phyloP scores from a whole-genome alignment of 1,140 invertebrate genomes.

The Panagrolaimus sp. region DNA sequence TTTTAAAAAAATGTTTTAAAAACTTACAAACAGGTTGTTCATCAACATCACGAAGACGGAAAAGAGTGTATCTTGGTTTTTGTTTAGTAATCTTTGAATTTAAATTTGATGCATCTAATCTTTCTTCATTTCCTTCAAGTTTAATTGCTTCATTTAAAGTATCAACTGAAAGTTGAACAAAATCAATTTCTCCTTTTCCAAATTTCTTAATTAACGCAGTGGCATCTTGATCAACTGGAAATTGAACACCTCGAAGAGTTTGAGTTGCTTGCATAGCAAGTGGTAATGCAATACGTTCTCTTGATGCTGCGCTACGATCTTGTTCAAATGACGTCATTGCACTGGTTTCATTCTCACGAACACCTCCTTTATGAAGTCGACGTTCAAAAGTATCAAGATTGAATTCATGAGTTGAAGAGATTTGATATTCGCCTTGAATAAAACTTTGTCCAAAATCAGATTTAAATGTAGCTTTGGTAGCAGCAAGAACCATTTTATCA shows the following conservation, averaged over 20 bases:
- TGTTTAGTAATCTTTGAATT: constrained; percentile 43
- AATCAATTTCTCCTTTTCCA: constrained; percentile 62
- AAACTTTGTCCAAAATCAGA: constrained; percentile 82
- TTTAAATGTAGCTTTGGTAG: constrained; percentile 93
- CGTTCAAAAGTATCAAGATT: constrained; percentile 48
- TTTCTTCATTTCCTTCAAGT: constrained; percentile 37
- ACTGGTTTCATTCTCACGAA: constrained; percentile 22
- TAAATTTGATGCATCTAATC: constrained; percentile 33
- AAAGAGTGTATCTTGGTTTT: constrained; percentile 56
- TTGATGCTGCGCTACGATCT: constrained; percentile 38
- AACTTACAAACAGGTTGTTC: constrained; percentile 42
- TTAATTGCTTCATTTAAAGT: constrained; percentile 58
- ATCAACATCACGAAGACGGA: constrained; percentile 40
- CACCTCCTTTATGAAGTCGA: constrained; percentile 23
- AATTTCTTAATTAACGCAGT: constrained; percentile 68
- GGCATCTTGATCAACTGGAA: constrained; percentile 79
- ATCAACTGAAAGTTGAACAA: constrained; percentile 65
- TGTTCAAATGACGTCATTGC: constrained; percentile 36
- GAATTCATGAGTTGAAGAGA: constrained; percentile 67
- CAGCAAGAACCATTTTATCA: constrained; percentile 97
- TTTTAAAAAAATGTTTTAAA: not conserved
- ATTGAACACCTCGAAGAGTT: constrained; percentile 74
- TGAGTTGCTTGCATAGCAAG: constrained; percentile 40
- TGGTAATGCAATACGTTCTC: constrained; percentile 33
- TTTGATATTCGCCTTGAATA: constrained; percentile 86